Evolutionary conservation across 2,888 invertebrate genomes (phyloP), one percentile per base, ranked within the genome.

Genomic region (Taphrorychus bicolor): DNA sequence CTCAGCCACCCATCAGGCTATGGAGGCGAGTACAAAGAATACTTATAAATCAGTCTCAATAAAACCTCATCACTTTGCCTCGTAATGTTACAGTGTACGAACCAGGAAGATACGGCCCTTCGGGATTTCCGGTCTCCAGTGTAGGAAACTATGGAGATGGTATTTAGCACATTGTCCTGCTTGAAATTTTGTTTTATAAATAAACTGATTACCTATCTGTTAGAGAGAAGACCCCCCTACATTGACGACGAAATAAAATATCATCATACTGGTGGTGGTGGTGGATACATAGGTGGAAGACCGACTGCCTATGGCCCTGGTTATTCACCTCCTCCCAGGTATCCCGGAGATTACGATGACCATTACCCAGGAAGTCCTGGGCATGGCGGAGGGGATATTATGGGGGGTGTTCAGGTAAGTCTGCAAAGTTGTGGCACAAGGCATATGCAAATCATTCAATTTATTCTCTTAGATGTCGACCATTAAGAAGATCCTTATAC

Each of bases 401-500:
- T 40, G 0, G 54, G 54, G 0, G 51, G 54, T 54, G 5, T 32
- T 32, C 19, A 54, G 32, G 54, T 48, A 54, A 1, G 23, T n/a
- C n/a, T n/a, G n/a, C n/a, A n/a, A n/a, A n/a, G n/a, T n/a, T n/a
- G n/a, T 19, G 56, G 16, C 11, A 32, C 32, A 9, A 2, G 11
- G 32, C 3, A 32, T 3, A 32, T 2, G 32, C 7, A 9, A 32
- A 32, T 3, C n/a, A n/a, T n/a, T 11, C 18, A 52, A 11, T 54
- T 32, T n/a, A 23, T 54, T 14, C 3, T 54, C 32, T 16, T 7
- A 54, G 54, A 54, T 54, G 54, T 32, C 24, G 5, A 87, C 87
- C 32, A 81, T 89, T 23, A 85, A 86, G 81, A 85, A 88, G 48
- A 81, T 90, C 41, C 80, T 91, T 54, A 86, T 90, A 78, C 93